Evolutionary conservation across 2,888 invertebrate genomes (phyloP), one percentile per base, ranked within the genome.

Genomic region (Agriopis marginaria): DNA sequence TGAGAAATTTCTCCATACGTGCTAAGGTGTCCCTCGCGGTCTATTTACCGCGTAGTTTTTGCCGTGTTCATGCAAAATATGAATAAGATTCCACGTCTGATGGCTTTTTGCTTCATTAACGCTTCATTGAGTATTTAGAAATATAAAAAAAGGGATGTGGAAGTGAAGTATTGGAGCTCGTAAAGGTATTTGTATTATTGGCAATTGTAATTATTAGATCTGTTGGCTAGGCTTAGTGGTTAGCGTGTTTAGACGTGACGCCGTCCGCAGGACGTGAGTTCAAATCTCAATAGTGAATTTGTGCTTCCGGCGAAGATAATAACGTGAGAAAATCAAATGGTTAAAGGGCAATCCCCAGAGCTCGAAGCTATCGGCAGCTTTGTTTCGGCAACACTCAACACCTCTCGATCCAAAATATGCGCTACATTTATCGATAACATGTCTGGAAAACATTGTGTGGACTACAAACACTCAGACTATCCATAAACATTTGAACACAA

Each of bases 1-100:
- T 45, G 70, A 63, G 70, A 70, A 70, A 70, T 66, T 66, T 66
- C 49, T 58, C 55, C 56, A 70, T 65, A 23, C 53, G 44, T 62
- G 63, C 53, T 63, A 58, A 70, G 54, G 63, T 65, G 69, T 69
- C 53, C 65, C 69, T 70, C 70, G 63, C 70, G 70, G 70, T 70
- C 70, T 70, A 66, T 63, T 66, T 59, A 40, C 42, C 50, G 47
- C 66, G 54, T 50, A 1, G 66, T 66, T 63, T 70, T 70, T 70
- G 54, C 66, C 44, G n/a, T 49, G 53, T 51, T 55, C 62, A 70
- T 70, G 66, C 66, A 70, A 66, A 65, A 54, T 66, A 70, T 70
- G 56, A 70, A 66, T 70, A 49, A 66, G 66, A 66, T 59, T 66
- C 32, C 51, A 32, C 54, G 54, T 66, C 62, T 66, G 51, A 54